phyloP scores from a whole-genome alignment of 1,140 invertebrate genomes.

The Amphibalanus amphitrite region DNA sequence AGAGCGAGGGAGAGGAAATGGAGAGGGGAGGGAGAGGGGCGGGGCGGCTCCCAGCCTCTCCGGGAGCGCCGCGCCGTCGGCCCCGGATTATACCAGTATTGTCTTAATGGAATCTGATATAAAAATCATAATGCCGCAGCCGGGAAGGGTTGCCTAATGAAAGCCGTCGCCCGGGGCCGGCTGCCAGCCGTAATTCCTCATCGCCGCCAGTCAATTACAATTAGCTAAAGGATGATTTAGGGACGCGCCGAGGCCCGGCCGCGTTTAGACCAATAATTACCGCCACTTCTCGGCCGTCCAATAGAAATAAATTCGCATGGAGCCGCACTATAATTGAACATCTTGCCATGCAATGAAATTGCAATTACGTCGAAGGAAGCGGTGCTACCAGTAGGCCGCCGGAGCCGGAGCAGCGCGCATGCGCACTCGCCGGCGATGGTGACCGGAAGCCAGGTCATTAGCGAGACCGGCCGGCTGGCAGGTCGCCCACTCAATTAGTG shows the following conservation, averaged over 20 bases:
- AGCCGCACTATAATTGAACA: slow-evolving; percentile 1
- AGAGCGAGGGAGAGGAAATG: too few species aligned
- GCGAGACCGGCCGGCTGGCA: neutral
- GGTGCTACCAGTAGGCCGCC: neutral
- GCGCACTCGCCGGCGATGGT: neutral
- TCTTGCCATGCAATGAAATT: neutral
- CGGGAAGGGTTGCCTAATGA: neutral
- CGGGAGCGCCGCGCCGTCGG: too few species aligned
- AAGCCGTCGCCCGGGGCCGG: neutral
- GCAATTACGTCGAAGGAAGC: neutral
- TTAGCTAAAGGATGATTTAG: neutral
- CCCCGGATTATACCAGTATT: neutral
- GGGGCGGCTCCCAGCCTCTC: neutral
- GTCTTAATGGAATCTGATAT: slow-evolving; percentile 2
- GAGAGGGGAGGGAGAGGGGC: neutral
- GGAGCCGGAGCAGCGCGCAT: neutral
- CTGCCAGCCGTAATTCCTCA: neutral
- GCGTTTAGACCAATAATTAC: neutral
- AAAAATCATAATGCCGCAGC: neutral
- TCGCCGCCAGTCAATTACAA: neutral
- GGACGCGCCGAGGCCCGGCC: too few species aligned
- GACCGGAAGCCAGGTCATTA: neutral
- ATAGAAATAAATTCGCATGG: slow-evolving; percentile 1
- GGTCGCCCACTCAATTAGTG: too few species aligned
- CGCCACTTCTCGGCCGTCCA: neutral